These are phyloP conservation scores for Cremastobaeus sp. DNA, from an alignment of 2,888 invertebrate species.

Conservation along the genomic window DNA sequence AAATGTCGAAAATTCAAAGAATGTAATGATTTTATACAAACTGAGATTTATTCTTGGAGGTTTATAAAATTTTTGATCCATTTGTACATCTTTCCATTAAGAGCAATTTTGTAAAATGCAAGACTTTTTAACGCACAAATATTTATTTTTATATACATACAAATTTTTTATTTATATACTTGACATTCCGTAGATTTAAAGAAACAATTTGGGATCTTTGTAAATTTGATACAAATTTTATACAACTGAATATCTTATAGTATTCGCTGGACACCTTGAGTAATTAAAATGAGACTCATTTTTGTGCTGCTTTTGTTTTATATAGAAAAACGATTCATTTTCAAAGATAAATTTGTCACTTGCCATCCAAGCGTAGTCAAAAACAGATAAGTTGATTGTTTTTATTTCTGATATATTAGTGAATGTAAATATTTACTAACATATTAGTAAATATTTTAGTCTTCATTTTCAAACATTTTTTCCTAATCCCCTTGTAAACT, in stretches of 20 bases:
- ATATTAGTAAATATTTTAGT: too few relatives aligned
- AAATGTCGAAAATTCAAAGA: slow-evolving; percentile 12
- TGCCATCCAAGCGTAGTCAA: too few relatives aligned
- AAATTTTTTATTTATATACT: background rate
- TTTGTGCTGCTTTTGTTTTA: slow-evolving; percentile 33
- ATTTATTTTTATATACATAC: slow-evolving; percentile 2
- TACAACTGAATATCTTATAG: background rate
- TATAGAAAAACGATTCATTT: slow-evolving; percentile 1
- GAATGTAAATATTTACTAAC: too few relatives aligned
- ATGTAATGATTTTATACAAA: slow-evolving; percentile 2
- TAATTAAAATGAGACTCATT: slow-evolving; percentile 17
- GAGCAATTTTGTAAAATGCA: background rate
- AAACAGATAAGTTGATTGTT: too few relatives aligned
- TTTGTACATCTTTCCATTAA: background rate
- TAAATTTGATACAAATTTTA: slow-evolving; percentile 7
- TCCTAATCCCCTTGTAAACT: too few relatives aligned
- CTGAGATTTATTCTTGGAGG: too few relatives aligned
- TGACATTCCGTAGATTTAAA: slow-evolving; percentile 7
- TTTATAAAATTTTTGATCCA: too few relatives aligned
- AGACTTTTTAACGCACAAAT: slow-evolving; percentile 8
- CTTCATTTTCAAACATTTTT: too few relatives aligned
- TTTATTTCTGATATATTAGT: too few relatives aligned
- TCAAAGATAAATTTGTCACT: slow-evolving; percentile 9
- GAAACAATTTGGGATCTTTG: background rate
- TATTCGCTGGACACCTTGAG: slow-evolving; percentile 36